Conservation (phyloP, 2,797 vertebrate species). For the Tinamus major region DNA sequence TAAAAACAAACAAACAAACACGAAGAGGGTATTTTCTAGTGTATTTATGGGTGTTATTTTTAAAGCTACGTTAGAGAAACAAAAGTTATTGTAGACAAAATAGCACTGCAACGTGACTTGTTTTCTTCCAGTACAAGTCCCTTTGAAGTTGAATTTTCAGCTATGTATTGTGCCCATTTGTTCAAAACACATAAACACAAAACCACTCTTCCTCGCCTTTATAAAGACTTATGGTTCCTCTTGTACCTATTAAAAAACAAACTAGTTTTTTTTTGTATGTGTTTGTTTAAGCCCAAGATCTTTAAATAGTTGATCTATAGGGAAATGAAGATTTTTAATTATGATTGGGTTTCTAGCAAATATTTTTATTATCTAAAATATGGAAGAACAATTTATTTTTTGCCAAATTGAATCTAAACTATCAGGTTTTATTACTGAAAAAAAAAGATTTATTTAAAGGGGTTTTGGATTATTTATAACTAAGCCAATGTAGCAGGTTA, state of each 20-base stretch:
- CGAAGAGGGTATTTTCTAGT: neutral
- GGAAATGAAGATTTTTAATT: neutral
- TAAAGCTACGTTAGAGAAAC: conserved; percentile 43
- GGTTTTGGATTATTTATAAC: neutral
- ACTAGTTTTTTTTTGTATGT: neutral
- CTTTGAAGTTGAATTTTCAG: conserved; percentile 40
- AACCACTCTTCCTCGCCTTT: neutral
- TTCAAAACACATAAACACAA: conserved; percentile 11
- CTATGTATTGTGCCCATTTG: neutral
- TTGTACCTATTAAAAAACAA: neutral
- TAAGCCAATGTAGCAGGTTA: neutral
- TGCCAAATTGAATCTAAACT: neutral
- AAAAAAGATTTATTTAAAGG: neutral
- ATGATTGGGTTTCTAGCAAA: neutral
- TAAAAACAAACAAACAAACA: neutral
- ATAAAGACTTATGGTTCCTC: neutral
- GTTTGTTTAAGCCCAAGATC: neutral
- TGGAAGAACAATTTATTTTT: neutral
- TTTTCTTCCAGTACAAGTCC: neutral
- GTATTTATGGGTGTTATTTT: conserved; percentile 29
- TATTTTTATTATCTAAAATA: neutral
- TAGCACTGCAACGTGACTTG: neutral
- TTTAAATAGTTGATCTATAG: neutral
- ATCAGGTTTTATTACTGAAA: neutral
- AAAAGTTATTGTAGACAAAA: conserved; percentile 35